Conservation (phyloP, 2,797 vertebrate species). For the Sitta carolinensis region DNA sequence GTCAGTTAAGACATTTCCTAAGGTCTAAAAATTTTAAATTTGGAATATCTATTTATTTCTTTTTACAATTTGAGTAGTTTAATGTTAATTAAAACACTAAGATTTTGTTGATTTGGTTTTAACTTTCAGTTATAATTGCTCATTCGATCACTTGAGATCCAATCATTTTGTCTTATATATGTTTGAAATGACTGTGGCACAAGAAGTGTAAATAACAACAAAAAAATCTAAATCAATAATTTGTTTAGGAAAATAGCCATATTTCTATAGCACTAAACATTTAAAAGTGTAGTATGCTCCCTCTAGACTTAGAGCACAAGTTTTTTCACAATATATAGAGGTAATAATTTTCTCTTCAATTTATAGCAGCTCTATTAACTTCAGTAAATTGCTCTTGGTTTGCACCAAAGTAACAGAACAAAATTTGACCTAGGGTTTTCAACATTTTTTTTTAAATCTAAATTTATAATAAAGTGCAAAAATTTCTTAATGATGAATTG, state of each 20-base stretch:
- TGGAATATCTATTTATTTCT: background rate
- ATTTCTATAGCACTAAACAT: background rate
- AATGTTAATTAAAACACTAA: background rate
- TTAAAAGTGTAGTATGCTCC: background rate
- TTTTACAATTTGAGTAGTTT: background rate
- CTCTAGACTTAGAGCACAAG: background rate
- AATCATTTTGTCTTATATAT: background rate
- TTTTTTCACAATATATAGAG: background rate
- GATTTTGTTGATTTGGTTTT: background rate
- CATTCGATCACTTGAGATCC: background rate
- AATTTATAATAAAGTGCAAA: conserved; percentile 33
- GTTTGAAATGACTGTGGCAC: background rate
- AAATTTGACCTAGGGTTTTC: conserved; percentile 27
- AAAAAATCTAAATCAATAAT: background rate
- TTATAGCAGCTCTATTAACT: background rate
- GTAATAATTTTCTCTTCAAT: background rate
- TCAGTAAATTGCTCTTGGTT: background rate
- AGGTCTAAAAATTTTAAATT: background rate
- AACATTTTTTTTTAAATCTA: conserved; percentile 34
- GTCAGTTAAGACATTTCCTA: background rate
- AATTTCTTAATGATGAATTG: conserved; percentile 48
- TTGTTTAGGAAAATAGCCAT: background rate
- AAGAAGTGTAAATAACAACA: background rate
- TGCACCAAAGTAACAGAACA: background rate
- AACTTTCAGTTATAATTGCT: background rate